Percentiles rank a stretch among this genome's conserved stretches.
These are phyloP conservation scores for Sipha maydis DNA, from an alignment of 2,888 invertebrate species.

Conservation along the genomic window DNA sequence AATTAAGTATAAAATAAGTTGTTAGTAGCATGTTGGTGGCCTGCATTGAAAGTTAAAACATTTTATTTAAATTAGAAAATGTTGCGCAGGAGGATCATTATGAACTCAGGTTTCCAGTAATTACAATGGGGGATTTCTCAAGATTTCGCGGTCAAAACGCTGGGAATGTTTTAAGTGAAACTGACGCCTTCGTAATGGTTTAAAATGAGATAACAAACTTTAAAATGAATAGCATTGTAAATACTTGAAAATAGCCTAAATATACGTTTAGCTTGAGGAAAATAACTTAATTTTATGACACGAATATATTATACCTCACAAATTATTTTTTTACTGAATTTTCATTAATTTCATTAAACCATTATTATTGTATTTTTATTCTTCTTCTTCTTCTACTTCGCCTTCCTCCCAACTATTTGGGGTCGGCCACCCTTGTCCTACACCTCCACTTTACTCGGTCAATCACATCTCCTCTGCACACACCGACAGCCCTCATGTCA, in stretches of 20 bases:
- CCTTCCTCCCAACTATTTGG: too few relatives aligned
- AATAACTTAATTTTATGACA: neutral
- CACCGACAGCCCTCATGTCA: too few relatives aligned
- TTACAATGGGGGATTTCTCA: slow-evolving; percentile 56
- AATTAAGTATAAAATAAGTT: neutral
- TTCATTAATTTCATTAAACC: too few relatives aligned
- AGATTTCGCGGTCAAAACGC: slow-evolving; percentile 55
- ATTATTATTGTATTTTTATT: too few relatives aligned
- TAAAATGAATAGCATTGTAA: neutral
- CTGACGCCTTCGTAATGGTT: neutral
- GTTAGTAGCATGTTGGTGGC: neutral
- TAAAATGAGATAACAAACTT: slow-evolving; percentile 24
- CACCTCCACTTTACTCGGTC: too few relatives aligned
- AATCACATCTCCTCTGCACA: too few relatives aligned
- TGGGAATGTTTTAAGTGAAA: slow-evolving; percentile 54
- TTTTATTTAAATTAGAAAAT: slow-evolving; percentile 53
- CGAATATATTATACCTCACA: neutral
- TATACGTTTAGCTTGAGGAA: neutral
- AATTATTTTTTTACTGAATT: neutral
- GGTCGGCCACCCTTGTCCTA: too few relatives aligned
- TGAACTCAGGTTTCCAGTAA: slow-evolving; percentile 11
- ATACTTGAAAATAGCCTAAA: neutral
- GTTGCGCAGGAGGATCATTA: slow-evolving; percentile 33
- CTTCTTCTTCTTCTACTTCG: too few relatives aligned
- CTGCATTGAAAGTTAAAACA: slow-evolving; percentile 24